Evolutionary conservation across 2,888 invertebrate genomes (phyloP), one percentile per base, ranked within the genome.

Genomic region (Mimachlamys varia): DNA sequence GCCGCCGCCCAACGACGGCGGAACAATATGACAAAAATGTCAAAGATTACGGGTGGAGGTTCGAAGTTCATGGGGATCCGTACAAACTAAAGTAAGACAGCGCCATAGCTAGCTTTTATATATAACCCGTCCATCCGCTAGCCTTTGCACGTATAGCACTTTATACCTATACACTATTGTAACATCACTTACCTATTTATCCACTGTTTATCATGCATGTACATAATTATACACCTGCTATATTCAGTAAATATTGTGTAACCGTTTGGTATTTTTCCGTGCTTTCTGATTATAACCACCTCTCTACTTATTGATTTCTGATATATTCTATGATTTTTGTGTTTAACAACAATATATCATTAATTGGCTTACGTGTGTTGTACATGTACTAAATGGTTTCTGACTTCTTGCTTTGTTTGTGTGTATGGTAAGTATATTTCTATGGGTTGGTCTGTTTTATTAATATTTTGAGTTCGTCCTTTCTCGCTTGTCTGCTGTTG

Each of bases 1-100:
- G 38, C 19, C 58, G 55, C n/a, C 87, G 87, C 87, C 37, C 58
- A 10, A 90, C 91, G 22, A 91, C 93, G 0, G 90, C 92, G n/a
- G 92, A 94, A 17, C 91, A 92, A 88, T 96, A 95, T 90, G 94
- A 95, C 27, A 92, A 91, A 58, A 93, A 95, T 88, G 91, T 94
- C 90, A 93, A 94, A 88, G 95, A 94, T 90, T 94, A 95, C 91
- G 96, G 96, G 19, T 96, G 96, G 96, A 92, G 95, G 90, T 94
- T 95, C 93, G 95, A 96, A 90, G 93, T 96, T 3, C 96, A 95
- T 33, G 96, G 96, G 0, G 95, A 96, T 92, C 96, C 96, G 7
- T 92, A 95, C n/a, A 93, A 94, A 90, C 90, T 96, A 38, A 96
- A 96, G 96, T 96, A 94, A 94, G 95, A 92, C 33, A 44, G 44